Evolutionary conservation across 2,888 invertebrate species (phyloP).

Genomic region (Drosophila quasianomalipes): DNA sequence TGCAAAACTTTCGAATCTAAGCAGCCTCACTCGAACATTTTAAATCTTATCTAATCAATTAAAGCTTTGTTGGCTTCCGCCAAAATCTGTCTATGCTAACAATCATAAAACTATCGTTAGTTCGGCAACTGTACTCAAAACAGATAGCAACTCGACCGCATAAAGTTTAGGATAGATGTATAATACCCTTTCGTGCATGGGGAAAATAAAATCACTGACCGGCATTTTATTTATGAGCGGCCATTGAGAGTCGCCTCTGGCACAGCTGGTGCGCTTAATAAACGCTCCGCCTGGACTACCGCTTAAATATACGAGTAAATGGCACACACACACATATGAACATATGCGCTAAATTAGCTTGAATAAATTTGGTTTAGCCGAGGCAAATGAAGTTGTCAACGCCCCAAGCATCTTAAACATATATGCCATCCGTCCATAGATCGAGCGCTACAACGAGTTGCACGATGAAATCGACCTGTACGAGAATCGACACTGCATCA

Average conservation of each 20-base stretch:
- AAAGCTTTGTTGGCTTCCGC: background rate
- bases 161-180: background rate
- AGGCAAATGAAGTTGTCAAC: constrained; percentile 68
- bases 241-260: constrained; percentile 72
- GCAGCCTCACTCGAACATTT: background rate
- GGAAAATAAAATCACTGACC: constrained; percentile 67
- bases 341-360: constrained; percentile 68
- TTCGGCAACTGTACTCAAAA: background rate
- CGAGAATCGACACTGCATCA: constrained; percentile 88
- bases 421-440: constrained; percentile 61
- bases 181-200: constrained; percentile 36
- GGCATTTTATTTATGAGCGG: constrained; percentile 78
- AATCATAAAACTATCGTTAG: background rate
- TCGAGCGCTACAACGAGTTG: constrained; percentile 83
- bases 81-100: background rate
- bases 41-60: background rate
- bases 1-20: background rate
- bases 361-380: constrained; percentile 67
- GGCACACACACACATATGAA: constrained; percentile 31
- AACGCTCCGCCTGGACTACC: constrained; percentile 40
- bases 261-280: constrained; percentile 77
- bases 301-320: constrained; percentile 35
- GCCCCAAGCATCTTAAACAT: constrained; percentile 27
- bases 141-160: background rate
- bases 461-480: constrained; percentile 82